These are phyloP conservation scores for Tanypteryx hageni DNA, from an alignment of 2,888 invertebrate genomes.

Conservation along the genomic window DNA sequence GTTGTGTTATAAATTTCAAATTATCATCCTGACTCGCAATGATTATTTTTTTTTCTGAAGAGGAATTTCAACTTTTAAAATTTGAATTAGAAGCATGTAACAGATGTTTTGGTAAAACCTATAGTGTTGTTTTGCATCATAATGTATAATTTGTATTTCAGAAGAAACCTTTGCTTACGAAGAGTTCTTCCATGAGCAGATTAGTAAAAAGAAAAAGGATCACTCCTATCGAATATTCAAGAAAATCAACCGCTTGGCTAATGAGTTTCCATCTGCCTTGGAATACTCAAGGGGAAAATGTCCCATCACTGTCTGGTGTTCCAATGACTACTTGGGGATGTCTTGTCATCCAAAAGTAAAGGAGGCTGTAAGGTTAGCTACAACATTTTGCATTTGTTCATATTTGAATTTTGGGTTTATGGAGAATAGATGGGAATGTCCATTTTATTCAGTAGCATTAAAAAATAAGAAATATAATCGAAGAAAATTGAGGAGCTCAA, in stretches of 20 bases:
- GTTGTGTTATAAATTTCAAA: neutral
- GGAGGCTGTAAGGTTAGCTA: constrained; percentile 82
- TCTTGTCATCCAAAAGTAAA: constrained; percentile 94
- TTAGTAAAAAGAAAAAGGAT: constrained; percentile 94
- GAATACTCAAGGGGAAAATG: constrained; percentile 89
- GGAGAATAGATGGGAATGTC: too few relatives aligned
- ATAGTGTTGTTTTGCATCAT: too few relatives aligned
- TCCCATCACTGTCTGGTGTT: constrained; percentile 98
- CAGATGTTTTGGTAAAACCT: neutral
- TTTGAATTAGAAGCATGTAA: neutral
- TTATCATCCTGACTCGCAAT: too few relatives aligned
- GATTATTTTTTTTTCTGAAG: too few relatives aligned
- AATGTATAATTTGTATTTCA: constrained; percentile 66
- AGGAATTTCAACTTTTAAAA: neutral
- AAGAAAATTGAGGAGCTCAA: too few relatives aligned
- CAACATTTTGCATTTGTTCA: neutral
- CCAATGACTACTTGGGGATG: constrained; percentile 98
- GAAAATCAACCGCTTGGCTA: constrained; percentile 93
- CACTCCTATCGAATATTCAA: constrained; percentile 97
- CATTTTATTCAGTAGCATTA: too few relatives aligned
- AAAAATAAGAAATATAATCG: too few relatives aligned
- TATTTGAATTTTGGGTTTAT: neutral
- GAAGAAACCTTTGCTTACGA: constrained; percentile 85
- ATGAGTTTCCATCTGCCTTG: constrained; percentile 90
- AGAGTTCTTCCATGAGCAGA: constrained; percentile 91